Evolutionary conservation across 2,797 vertebrate species (phyloP), one percentile per base, ranked within the genome.

Genomic region (Paramormyrops hopkinsi): DNA sequence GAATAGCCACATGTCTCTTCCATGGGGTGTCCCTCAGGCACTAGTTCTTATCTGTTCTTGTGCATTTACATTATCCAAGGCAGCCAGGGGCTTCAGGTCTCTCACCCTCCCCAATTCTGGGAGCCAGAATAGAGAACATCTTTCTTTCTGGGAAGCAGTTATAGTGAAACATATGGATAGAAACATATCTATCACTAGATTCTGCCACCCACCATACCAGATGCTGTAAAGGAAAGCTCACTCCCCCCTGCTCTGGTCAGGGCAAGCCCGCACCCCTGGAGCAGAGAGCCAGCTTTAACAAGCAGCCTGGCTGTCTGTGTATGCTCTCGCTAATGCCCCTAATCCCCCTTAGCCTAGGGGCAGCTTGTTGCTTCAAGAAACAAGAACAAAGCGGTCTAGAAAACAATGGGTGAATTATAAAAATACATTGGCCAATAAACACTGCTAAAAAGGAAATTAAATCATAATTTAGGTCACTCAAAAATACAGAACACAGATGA

Each of bases 321-420:
- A 33, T 83, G 83, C n/a, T 12, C 37, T 44, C 46, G 37, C 46
- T 59, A 89, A 87, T 76, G 50, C 73, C 14, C 53, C 19, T 29
- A 22, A 46, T 85, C 82, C 56, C 89, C 25, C 56, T 65, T 46
- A 44, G 85, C 85, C 56, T 29, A 65, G 56, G 85, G 85, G 85
- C 46, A 33, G n/a, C 50, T 87, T 87, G 85, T 41, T 87, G 51
- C 85, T 87, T 56, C 51, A 59, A 79, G 59, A 90, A 41, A 51
- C n/a, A 11, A 12, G 88, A 89, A 86, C 89, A 88, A 87, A 82
- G 88, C 5, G 1, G 11, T 59, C 62, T 53, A 22, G 19, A 48
- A 51, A 37, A 65, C 44, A 86, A 50, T 41, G 53, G 29, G 53
- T 33, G 33, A 59, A 87, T 87, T n/a, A 41, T 59, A n/a, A 87